phyloP scores from a whole-genome alignment of 1,140 invertebrate species.

The Reticulitermes speratus region DNA sequence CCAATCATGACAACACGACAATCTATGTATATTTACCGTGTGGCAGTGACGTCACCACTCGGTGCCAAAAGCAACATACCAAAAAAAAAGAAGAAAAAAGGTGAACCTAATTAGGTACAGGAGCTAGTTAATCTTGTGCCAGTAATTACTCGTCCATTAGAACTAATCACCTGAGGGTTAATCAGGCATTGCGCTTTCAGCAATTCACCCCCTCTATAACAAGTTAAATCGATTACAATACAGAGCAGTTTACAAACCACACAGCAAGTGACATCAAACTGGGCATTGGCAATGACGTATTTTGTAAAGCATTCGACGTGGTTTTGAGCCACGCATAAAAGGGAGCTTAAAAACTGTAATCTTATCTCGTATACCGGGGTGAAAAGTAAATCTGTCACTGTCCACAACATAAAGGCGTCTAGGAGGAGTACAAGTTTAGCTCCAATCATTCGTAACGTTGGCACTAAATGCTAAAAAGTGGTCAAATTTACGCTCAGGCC shows the following conservation, averaged over 20 bases:
- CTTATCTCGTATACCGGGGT: not conserved
- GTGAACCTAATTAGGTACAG: not conserved
- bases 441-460: no score
- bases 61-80: not conserved
- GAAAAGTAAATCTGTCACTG: no score
- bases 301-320: not conserved
- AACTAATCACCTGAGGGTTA: slow-evolving; percentile 6
- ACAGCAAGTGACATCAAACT: not conserved
- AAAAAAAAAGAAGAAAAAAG: not conserved
- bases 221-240: slow-evolving; percentile 12
- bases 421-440: no score
- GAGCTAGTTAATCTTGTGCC: not conserved
- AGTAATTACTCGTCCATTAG: slow-evolving; percentile 16
- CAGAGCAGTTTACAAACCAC: not conserved
- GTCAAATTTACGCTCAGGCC: no score
- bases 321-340: no score
- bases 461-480: no score
- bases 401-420: no score
- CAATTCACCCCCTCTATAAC: not conserved
- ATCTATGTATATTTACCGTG: not conserved
- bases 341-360: not conserved
- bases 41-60: not conserved
- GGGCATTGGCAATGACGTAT: not conserved
- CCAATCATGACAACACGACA: not conserved
- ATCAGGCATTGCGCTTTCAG: not conserved